Evolutionary conservation across 2,797 vertebrate species (phyloP).

Genomic region (Lacerta bilineata): DNA sequence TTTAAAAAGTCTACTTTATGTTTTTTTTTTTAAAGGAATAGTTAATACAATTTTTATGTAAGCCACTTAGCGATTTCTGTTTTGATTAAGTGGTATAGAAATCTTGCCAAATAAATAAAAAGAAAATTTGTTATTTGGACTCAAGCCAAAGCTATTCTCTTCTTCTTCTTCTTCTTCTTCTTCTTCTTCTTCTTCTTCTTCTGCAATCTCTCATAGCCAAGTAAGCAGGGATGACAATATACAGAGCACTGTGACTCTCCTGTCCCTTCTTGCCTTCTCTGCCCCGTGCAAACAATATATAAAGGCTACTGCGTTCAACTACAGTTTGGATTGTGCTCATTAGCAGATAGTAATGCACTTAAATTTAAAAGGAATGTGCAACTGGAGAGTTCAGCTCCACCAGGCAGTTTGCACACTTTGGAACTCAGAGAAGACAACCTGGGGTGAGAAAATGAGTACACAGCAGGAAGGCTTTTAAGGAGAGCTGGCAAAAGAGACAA

Average conservation of each 20-base stretch:
- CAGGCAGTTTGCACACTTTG: not conserved
- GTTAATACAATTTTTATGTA: no score
- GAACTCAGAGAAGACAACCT: not conserved
- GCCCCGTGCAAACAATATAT: slow-evolving; percentile 69
- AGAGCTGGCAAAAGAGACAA: not conserved
- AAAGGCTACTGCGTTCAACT: slow-evolving; percentile 10
- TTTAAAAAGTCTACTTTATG: no score
- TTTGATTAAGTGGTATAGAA: no score
- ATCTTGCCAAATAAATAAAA: no score
- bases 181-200: no score
- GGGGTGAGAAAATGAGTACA: not conserved
- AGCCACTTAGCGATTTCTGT: no score
- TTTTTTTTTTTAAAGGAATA: no score
- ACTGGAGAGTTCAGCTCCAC: not conserved
- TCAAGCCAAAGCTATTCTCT: slow-evolving; percentile 74
- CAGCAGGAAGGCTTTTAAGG: not conserved
- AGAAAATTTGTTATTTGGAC: slow-evolving; percentile 61
- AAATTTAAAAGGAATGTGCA: not conserved
- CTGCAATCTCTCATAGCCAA: no score
- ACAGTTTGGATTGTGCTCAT: slow-evolving; percentile 29
- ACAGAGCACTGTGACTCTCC: slow-evolving; percentile 70
- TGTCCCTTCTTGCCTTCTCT: slow-evolving; percentile 67
- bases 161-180: no score
- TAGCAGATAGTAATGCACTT: not conserved
- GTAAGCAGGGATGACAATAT: slow-evolving; percentile 63